A percentile compares a stretch with the other conserved stretches of the same genome.
These are phyloP conservation scores for Tipula unca DNA, from an alignment of 2,888 invertebrate genomes.

Conservation along the genomic window DNA sequence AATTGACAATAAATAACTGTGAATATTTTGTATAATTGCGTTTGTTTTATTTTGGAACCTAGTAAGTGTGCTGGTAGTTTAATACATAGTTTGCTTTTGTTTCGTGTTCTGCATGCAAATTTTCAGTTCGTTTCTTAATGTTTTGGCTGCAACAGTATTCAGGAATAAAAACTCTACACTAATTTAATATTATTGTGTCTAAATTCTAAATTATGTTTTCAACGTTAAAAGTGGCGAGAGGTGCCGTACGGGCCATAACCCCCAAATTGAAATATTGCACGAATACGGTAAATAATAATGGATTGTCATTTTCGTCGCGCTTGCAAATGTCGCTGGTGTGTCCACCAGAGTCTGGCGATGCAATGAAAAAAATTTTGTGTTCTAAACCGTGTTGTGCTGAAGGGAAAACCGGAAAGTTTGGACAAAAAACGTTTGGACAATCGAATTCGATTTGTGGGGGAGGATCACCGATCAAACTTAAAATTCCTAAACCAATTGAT, in stretches of 20 bases:
- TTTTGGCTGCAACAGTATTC: not conserved
- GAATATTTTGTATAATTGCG: not conserved
- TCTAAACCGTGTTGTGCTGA: not conserved
- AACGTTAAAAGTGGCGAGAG: not conserved
- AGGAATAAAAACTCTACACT: not conserved
- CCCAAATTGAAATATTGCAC: not conserved
- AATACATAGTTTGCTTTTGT: not conserved
- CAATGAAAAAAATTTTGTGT: not conserved
- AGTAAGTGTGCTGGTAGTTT: not conserved
- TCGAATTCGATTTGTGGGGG: not conserved
- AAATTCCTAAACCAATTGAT: not conserved
- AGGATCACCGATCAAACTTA: not conserved
- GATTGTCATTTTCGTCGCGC: not conserved
- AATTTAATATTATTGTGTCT: not conserved
- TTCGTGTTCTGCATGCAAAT: not conserved
- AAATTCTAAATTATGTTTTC: not conserved
- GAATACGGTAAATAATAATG: not conserved
- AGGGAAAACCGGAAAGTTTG: not conserved
- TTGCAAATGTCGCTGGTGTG: not conserved
- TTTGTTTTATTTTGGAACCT: not conserved
- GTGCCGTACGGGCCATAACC: not conserved
- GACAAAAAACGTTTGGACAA: not conserved
- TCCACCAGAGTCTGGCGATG: not conserved
- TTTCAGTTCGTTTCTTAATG: not conserved
- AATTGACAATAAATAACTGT: constrained; percentile 31